These are phyloP conservation scores for Clarias batrachus DNA, from an alignment of 2,113 vertebrate species.

Conservation along the genomic window DNA sequence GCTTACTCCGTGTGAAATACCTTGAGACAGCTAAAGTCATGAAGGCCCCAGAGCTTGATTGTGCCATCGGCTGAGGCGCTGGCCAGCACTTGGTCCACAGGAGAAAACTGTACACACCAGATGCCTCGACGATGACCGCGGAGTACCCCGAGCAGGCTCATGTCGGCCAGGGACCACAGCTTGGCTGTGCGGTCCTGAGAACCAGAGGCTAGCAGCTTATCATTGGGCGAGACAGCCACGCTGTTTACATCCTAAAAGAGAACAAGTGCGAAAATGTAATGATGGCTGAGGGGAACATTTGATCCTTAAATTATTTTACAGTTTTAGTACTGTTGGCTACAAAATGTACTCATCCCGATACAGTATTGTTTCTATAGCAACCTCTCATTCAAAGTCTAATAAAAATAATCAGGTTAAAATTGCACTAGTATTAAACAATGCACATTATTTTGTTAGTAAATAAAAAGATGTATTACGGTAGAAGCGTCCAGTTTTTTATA, in stretches of 20 bases:
- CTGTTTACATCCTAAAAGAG: slow-evolving; percentile 88
- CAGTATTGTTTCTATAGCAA: no score
- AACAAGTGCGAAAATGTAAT: neutral
- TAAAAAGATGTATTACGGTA: no score
- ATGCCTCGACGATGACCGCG: slow-evolving; percentile 86
- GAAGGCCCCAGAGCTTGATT: slow-evolving; percentile 87
- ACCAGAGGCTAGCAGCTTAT: slow-evolving; percentile 89
- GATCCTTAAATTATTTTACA: no score
- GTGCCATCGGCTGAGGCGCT: slow-evolving; percentile 89
- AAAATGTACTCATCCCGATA: no score
- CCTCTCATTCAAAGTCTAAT: no score
- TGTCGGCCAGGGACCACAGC: slow-evolving; percentile 80
- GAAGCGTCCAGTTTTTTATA: no score
- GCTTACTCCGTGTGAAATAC: slow-evolving; percentile 58
- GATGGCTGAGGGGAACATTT: neutral
- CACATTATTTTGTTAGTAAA: no score
- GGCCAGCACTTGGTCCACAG: slow-evolving; percentile 88
- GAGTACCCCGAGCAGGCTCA: slow-evolving; percentile 83
- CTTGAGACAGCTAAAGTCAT: slow-evolving; percentile 94
- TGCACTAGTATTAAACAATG: no score
- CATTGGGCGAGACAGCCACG: slow-evolving; percentile 87
- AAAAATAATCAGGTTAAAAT: no score
- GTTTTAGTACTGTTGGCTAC: no score
- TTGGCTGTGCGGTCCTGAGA: slow-evolving; percentile 93
- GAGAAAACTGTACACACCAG: slow-evolving; percentile 94